Evolutionary conservation across 2,113 vertebrate genomes (phyloP).

Genomic region (Mormoops blainvillei): DNA sequence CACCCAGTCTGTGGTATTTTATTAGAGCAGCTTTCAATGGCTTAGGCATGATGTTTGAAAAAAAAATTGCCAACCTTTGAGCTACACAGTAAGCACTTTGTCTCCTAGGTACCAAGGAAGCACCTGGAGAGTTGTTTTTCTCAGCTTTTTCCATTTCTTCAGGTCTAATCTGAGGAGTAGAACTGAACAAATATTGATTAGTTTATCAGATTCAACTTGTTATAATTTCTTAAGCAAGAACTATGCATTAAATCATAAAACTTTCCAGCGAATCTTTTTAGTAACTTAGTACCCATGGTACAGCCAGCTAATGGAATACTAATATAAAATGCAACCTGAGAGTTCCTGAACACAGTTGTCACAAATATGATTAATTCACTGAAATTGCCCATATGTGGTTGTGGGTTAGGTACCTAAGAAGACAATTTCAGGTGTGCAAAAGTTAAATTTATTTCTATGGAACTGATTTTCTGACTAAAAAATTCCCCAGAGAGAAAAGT

Average conservation of each 20-base stretch:
- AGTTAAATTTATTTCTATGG: not conserved
- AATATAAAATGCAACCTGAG: not conserved
- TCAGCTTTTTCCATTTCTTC: not conserved
- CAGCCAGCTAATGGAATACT: not conserved
- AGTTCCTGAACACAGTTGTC: conserved; percentile 9
- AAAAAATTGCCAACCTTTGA: not conserved
- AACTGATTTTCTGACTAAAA: not conserved
- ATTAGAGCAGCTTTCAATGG: not conserved
- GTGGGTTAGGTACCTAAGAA: no score
- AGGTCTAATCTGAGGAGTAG: not conserved
- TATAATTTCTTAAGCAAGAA: not conserved
- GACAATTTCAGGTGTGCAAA: no score
- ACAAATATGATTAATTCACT: not conserved
- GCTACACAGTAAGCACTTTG: not conserved
- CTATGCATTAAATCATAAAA: not conserved
- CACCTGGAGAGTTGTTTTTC: not conserved
- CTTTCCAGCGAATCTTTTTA: not conserved
- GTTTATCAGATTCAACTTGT: conserved; percentile 20
- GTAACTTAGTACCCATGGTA: not conserved
- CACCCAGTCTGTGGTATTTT: not conserved
- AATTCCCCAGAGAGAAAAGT: not conserved
- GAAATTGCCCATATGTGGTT: not conserved
- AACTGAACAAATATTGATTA: not conserved
- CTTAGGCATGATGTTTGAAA: not conserved
- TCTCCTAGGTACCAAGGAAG: not conserved